Conservation (phyloP, 2,113 vertebrate species). For the Noctilio leporinus region DNA sequence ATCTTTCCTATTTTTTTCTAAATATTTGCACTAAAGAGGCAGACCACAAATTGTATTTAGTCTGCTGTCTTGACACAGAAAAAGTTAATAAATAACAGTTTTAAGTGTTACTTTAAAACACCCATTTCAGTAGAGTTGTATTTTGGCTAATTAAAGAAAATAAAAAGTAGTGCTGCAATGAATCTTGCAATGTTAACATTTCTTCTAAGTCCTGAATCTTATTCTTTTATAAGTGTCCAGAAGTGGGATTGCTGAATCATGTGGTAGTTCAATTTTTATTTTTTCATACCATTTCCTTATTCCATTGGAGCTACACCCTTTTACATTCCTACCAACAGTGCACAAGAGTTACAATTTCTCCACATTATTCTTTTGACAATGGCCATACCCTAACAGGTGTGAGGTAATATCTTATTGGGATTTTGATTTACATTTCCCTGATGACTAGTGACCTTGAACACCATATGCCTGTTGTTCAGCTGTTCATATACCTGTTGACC, state of each 20-base stretch:
- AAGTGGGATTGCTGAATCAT: neutral
- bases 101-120: neutral
- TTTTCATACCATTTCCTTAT: neutral
- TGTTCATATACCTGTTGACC: neutral
- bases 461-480: neutral
- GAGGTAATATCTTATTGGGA: neutral
- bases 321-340: neutral
- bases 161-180: neutral
- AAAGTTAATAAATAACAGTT: neutral
- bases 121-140: neutral
- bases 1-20: neutral
- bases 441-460: neutral
- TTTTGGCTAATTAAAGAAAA: neutral
- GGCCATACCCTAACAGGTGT: neutral
- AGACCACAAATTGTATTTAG: neutral
- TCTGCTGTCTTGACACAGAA: neutral
- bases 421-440: neutral
- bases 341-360: neutral
- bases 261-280: neutral
- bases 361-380: neutral
- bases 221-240: neutral
- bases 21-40: neutral
- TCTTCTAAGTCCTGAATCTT: neutral
- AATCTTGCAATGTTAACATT: neutral
- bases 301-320: neutral